Conservation (phyloP, 1,140 invertebrate genomes). For the Trichonephila inaurata region DNA sequence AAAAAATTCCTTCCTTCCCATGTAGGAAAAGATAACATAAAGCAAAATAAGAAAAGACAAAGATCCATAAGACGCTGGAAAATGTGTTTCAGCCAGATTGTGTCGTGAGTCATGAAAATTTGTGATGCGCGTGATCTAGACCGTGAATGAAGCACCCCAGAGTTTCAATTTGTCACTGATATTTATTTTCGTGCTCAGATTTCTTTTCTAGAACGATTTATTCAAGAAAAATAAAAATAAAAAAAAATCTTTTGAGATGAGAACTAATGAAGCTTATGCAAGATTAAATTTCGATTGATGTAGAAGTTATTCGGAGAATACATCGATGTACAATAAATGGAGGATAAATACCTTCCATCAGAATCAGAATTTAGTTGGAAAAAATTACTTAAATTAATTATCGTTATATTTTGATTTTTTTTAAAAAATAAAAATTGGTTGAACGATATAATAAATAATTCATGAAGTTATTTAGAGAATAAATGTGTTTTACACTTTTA, state of each 20-base stretch:
- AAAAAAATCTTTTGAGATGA: background rate
- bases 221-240: background rate
- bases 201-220: background rate
- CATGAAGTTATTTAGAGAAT: too few relatives aligned
- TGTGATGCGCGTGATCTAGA: background rate
- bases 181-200: background rate
- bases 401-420: too few relatives aligned
- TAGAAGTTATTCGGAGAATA: background rate
- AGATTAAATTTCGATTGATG: background rate
- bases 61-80: background rate
- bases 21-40: background rate
- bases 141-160: conserved; percentile 14
- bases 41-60: conserved; percentile 4
- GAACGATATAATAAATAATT: too few relatives aligned
- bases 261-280: background rate
- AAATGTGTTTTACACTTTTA: too few relatives aligned
- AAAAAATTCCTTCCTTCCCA: background rate
- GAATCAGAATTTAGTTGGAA: too few relatives aligned
- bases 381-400: too few relatives aligned
- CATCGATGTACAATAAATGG: background rate
- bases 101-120: conserved; percentile 17
- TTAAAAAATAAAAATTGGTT: too few relatives aligned
- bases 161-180: conserved; percentile 14
- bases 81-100: conserved; percentile 31
- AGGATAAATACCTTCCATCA: background rate